Base-by-base conservation (phyloP, 2,888 invertebrate species). In the Caenorhabditis virilis region DNA sequence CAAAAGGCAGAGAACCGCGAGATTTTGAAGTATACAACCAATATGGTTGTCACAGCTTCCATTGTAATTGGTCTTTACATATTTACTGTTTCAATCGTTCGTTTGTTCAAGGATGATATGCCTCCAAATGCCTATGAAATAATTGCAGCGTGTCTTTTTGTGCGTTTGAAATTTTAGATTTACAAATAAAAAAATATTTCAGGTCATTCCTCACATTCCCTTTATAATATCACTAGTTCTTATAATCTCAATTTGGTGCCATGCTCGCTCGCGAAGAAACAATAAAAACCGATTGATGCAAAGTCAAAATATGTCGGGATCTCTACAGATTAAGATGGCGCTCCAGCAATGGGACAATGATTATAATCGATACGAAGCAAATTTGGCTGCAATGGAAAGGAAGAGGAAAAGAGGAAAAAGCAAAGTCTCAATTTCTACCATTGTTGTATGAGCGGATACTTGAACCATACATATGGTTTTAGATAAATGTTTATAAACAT, bases 131-230 rank as follows among this genome's bases (percentile, higher is more conserved):
- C 51, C 51, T 64, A 64, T 45, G 59, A 59, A 27, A 46, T 64
- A 30, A 64, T 64, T 39, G 55, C 59, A 1, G 47, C 52, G 0
- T 59, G 51, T 26, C 42, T 64, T 6, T 64, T 64, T 36, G 64
- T 64, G 18, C 54, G 64, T 51, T 36, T 25, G n/a, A n/a, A n/a
- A 9, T 39, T 36, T 27, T 2, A 22, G 16, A 20, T 30, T 11
- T 36, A n/a, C 5, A 36, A 36, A 36, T 13, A 36, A 36, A 13
- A n/a, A 4, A 36, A 13, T 11, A 23, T 56, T 61, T 9, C 43
- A 62, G 62, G 56, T 62, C 6, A 56, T 62, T 56, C 62, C 62
- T 13, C 56, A 62, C 22, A 56, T 62, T 49, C 62, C 62, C 25
- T 56, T 62, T 25, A 43, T 62, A 38, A 52, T 62, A 33, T 52